Evolutionary conservation across 2,888 invertebrate genomes (phyloP).

Genomic region (Lymantria monacha): DNA sequence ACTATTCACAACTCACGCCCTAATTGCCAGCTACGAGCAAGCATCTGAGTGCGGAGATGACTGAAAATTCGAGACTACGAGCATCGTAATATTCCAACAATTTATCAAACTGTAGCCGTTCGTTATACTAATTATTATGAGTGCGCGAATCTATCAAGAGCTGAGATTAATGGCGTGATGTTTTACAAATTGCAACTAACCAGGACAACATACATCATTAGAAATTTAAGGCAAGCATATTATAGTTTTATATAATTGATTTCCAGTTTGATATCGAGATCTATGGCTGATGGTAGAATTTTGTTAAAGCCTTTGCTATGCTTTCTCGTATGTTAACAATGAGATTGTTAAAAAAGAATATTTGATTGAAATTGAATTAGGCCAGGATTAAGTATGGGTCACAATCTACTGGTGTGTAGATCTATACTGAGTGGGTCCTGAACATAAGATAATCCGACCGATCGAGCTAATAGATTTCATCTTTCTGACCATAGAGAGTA

Average conservation of each 20-base stretch:
- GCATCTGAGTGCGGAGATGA: neutral
- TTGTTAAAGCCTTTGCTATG: too few species aligned
- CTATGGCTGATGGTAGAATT: too few species aligned
- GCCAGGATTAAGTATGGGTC: too few species aligned
- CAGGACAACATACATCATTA: neutral
- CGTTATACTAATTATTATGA: conserved; percentile 27
- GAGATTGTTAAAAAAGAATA: too few species aligned
- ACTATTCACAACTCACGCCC: neutral
- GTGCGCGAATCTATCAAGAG: conserved; percentile 23
- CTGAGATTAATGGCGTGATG: conserved; percentile 17
- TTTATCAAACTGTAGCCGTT: conserved; percentile 21
- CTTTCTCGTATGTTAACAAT: too few species aligned
- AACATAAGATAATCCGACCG: too few species aligned
- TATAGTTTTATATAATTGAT: neutral
- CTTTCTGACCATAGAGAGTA: too few species aligned
- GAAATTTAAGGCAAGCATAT: neutral
- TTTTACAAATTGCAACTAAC: neutral
- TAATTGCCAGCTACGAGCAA: neutral
- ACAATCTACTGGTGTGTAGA: too few species aligned
- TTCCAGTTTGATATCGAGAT: too few species aligned
- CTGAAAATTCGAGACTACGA: neutral
- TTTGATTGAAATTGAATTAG: too few species aligned
- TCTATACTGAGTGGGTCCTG: too few species aligned
- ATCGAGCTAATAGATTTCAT: too few species aligned
- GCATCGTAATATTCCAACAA: conserved; percentile 19